Base-by-base conservation (phyloP, 2,888 invertebrate genomes). In the Phaonia tiefii region DNA sequence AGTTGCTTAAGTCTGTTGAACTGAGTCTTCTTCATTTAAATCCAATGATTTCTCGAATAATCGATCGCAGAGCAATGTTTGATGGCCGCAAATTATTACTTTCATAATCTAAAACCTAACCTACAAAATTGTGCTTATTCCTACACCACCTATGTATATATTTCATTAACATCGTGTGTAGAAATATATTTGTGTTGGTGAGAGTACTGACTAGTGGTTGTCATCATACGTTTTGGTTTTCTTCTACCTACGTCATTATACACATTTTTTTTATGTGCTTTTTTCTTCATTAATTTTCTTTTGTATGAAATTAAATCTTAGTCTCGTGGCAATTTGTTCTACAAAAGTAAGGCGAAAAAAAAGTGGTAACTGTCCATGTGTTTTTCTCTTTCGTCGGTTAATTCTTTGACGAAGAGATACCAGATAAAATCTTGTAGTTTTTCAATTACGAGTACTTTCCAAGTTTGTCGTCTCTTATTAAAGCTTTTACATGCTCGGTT, bases 101-200 rank as follows among this genome's bases (percentile, higher is more conserved):
- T 80, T 84, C 75, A 80, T 81, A 84, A 81, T 82, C 51, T 73
- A 20, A 44, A 51, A 76, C 80, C 75, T 84, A 84, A 84, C 84
- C 84, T 84, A 75, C 71, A 84, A 84, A 75, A 56, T 65, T 71
- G 20, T 42, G 13, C n/a, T 31, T 22, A 31, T 31, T 31, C 31
- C 4, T 51, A 49, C 39, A 15, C n/a, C n/a, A n/a, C 22, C 15
- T n/a, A 56, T 56, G 11, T 58, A 58, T 70, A 51, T 72, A 73
- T 76, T 76, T 75, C 74, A 74, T 77, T 74, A 70, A 60, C 75
- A 76, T 63, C 70, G 51, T 49, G 44, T 75, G 49, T 44, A 5
- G 15, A n/a, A 17, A 8, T 5, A 11, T 39, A n/a, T 37, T 10
- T 31, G 51, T 17, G 69, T 63, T 56, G 63, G 26, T 49, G 67